Conservation (phyloP, 2,888 invertebrate genomes). For the Hedychridium roseum region DNA sequence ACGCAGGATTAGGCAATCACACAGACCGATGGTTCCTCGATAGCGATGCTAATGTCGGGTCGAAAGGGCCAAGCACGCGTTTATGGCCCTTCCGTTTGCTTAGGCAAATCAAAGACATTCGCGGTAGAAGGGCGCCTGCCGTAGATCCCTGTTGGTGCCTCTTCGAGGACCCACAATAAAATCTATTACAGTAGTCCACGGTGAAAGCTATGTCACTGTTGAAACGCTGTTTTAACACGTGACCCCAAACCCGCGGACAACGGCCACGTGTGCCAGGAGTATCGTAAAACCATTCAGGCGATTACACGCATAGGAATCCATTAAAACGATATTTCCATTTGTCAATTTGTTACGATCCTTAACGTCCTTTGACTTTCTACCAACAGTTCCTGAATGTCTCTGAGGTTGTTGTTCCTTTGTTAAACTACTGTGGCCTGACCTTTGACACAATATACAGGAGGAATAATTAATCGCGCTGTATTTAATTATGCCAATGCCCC, state of each 20-base stretch:
- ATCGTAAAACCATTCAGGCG: not conserved
- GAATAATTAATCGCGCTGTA: too few relatives aligned
- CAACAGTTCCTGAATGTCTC: too few relatives aligned
- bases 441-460: too few relatives aligned
- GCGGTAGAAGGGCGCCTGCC: slow-evolving; percentile 22
- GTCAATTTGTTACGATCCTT: too few relatives aligned
- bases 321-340: not conserved
- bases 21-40: slow-evolving; percentile 50
- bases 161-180: slow-evolving; percentile 29
- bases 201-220: not conserved
- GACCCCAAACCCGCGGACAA: slow-evolving; percentile 10
- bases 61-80: slow-evolving; percentile 40
- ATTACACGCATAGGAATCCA: not conserved
- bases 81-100: slow-evolving; percentile 48
- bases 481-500: too few relatives aligned
- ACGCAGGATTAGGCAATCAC: slow-evolving; percentile 54
- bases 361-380: too few relatives aligned
- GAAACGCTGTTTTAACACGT: not conserved
- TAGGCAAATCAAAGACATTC: slow-evolving; percentile 43
- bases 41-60: slow-evolving; percentile 55
- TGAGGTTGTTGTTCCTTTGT: too few relatives aligned
- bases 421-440: too few relatives aligned
- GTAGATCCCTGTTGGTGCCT: slow-evolving; percentile 20
- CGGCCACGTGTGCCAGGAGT: not conserved
- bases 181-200: slow-evolving; percentile 27